These are phyloP conservation scores for Hippocampus zosterae DNA, from an alignment of 2,113 vertebrate genomes.

Conservation along the genomic window DNA sequence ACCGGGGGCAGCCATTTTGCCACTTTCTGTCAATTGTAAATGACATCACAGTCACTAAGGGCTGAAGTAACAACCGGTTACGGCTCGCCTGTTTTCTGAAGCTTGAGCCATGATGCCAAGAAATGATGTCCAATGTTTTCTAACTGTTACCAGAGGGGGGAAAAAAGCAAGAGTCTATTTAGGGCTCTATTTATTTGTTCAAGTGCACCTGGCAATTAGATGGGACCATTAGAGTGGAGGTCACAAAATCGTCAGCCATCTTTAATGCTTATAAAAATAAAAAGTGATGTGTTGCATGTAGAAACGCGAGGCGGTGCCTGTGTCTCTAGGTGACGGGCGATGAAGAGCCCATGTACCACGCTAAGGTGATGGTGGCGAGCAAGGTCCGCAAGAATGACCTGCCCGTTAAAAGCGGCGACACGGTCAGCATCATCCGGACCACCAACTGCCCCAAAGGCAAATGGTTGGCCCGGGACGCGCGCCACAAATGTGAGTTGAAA, in stretches of 20 bases:
- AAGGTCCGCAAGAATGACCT: constrained; percentile 61
- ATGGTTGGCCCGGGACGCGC: constrained; percentile 64
- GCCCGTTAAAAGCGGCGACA: constrained; percentile 65
- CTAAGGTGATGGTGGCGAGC: constrained; percentile 50
- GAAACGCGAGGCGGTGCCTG: not conserved
- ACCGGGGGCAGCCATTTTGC: no score
- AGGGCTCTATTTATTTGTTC: no score
- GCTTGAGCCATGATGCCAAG: no score
- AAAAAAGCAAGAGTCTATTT: no score
- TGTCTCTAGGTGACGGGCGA: constrained; percentile 67
- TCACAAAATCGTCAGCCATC: not conserved
- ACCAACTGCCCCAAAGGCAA: constrained; percentile 63
- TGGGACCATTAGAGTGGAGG: not conserved
- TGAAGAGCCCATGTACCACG: constrained; percentile 61
- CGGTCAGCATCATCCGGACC: constrained; percentile 60
- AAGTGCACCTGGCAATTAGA: no score
- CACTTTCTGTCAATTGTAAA: no score
- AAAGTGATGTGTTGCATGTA: not conserved
- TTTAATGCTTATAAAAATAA: not conserved
- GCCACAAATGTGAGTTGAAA: constrained; percentile 74
- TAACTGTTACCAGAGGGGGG: no score
- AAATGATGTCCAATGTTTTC: no score
- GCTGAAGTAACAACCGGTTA: no score
- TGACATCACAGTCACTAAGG: no score
- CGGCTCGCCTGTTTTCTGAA: no score